These are phyloP conservation scores for Chiloscyllium punctatum DNA, from an alignment of 2,797 vertebrate species.

Conservation along the genomic window DNA sequence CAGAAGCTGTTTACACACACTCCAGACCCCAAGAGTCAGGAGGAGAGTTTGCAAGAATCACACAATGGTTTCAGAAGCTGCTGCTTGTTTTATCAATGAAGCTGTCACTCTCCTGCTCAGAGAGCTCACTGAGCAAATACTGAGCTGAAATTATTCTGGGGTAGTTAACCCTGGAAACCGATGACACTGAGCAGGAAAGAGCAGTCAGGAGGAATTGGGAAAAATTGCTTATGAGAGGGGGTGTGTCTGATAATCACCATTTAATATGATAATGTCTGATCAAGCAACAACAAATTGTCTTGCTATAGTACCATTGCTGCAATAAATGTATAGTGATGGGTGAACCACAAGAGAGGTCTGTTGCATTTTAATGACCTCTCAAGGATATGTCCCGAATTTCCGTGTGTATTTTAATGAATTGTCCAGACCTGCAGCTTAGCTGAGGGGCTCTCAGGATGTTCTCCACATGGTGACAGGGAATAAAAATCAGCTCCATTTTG, in stretches of 20 bases:
- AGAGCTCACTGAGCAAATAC: background rate
- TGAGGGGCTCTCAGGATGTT: no score
- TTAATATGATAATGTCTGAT: no score
- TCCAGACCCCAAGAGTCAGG: background rate
- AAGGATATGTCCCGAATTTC: no score
- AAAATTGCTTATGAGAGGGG: background rate
- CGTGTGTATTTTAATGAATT: no score
- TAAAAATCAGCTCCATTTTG: no score
- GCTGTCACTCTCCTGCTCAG: background rate
- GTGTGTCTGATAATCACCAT: background rate
- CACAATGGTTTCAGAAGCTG: accelerated
- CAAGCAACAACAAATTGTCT: no score
- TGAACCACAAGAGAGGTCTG: no score
- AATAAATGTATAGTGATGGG: no score
- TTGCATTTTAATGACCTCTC: no score
- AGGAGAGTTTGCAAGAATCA: background rate
- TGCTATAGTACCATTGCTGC: no score
- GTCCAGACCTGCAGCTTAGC: no score
- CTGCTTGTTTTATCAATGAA: background rate
- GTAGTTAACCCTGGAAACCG: background rate
- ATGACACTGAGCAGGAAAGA: background rate
- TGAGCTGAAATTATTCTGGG: background rate
- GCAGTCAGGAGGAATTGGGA: background rate
- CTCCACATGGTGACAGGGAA: no score
- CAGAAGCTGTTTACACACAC: background rate